Base-by-base conservation (phyloP, 2,888 invertebrate species). In the Luperina nickerlii region DNA sequence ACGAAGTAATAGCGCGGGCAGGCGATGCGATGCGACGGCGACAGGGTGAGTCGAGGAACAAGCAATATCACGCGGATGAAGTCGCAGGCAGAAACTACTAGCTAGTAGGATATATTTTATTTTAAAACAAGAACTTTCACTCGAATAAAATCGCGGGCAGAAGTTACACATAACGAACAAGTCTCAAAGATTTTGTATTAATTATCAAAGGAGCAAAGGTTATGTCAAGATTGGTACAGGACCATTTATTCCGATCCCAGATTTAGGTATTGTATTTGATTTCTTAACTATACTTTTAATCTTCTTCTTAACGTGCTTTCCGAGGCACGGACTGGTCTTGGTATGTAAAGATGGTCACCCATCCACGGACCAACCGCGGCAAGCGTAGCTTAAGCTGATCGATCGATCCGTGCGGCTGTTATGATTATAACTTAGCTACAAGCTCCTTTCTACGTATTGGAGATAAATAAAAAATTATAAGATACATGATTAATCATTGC, bases 221-320 rank as follows among this genome's bases (percentile, higher is more conserved):
- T 63, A n/a, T 70, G 27, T 38, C 51, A 72, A 67, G 8, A 65
- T 48, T 42, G 27, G 11, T n/a, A 84, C 67, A 67, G 7, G 42
- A 18, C 18, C 71, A 69, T 63, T 63, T 72, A 68, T 82, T 84
- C 27, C 11, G 67, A 57, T 24, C 15, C 9, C 24, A 38, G 18
- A 27, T 68, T 83, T 67, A 38, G 38, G 38, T 38, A 76, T 54
- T 83, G 0, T 2, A 45, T 83, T 80, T 77, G 45, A 48, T 48
- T 38, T 57, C 45, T 65, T 68, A 32, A 32, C 32, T 51, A 70
- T 51, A 45, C 15, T 65, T 48, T 70, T 70, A 38, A 5, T 38
- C 38, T 38, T 38, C 38, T 38, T 38, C 38, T 38, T 38, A 38
- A 38, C 38, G 38, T 38, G 38, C 38, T 38, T 38, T 38, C 38